Evolutionary conservation across 2,113 vertebrate genomes (phyloP), one percentile per base, ranked within the genome.

Genomic region (Lepus americanus): DNA sequence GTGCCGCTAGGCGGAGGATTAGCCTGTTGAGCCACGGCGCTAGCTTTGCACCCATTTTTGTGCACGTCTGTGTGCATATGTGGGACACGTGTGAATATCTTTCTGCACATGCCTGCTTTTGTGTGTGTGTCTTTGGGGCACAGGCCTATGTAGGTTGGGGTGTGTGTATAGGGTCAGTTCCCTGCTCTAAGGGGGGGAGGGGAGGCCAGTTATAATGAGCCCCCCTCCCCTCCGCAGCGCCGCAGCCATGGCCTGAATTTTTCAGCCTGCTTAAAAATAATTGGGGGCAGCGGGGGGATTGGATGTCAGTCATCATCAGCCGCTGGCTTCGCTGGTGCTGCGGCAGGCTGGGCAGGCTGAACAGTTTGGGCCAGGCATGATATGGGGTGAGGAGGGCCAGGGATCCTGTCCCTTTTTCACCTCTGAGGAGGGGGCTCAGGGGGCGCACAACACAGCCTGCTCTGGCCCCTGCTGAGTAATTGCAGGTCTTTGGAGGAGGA

Each of bases 261-360:
- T 96, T 92, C 94, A 96, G 94, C 87, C 94, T 97, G 95, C 96
- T 94, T 97, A 96, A 97, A 93, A 94, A 96, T 95, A 96, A 95
- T 85, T 91, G 95, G 95, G 92, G 96, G 93, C 94, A 96, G 87
- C 14, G 78, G 95, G 93, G 94, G 92, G 92, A 94, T 95, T 82
- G 76, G 61, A 89, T 96, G 97, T 97, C 96, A 97, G 82, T 97
- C 96, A 95, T 92, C 74, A 77, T 95, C 92, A 89, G 95, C 74
- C 0, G 4, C 90, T 79, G 90, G 79, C 79, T 96, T 90, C 0
- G 3, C 87, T 20, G 61, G 92, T 92, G 85, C 90, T 0, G 1
- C 73, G 53, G 92, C 82, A 83, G 70, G 69, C 67, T 70, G 89
- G 95, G 67, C 1, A 0, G 80, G 69, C 49, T 53, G 51, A 69